Conservation (phyloP, 2,113 vertebrate species). For the Rhinoderma darwinii region DNA sequence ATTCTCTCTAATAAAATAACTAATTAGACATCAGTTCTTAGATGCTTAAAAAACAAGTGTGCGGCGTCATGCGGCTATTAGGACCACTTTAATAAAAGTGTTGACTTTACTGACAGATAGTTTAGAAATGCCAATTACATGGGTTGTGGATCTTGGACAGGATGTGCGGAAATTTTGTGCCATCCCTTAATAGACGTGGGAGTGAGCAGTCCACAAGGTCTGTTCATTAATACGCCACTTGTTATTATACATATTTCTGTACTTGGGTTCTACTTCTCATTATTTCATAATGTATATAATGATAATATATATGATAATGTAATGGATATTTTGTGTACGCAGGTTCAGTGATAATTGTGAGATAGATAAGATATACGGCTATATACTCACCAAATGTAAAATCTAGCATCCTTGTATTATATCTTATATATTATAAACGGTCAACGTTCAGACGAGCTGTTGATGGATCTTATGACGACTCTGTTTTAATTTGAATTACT, state of each 20-base stretch:
- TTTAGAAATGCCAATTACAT: conserved; percentile 15
- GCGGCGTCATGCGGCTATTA: not conserved
- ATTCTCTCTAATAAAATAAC: not conserved
- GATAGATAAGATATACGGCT: not conserved
- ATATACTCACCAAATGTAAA: too few relatives aligned
- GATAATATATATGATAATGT: not conserved
- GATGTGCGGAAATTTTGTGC: conserved; percentile 28
- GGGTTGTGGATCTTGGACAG: conserved; percentile 35
- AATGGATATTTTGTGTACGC: not conserved
- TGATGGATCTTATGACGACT: not conserved
- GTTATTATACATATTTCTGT: conserved; percentile 8
- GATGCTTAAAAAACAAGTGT: not conserved
- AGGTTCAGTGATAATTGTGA: not conserved
- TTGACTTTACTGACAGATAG: conserved; percentile 15
- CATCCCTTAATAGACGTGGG: conserved; percentile 14
- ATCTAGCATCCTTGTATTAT: not conserved
- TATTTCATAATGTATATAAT: too few relatives aligned
- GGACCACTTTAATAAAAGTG: conserved; percentile 17
- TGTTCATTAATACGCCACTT: conserved; percentile 31
- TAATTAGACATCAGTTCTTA: not conserved
- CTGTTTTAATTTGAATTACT: too few relatives aligned
- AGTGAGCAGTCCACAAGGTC: conserved; percentile 31
- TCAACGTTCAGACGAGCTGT: not conserved
- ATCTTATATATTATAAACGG: not conserved
- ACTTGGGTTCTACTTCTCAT: not conserved